Evolutionary conservation across 2,113 vertebrate genomes (phyloP).

Genomic region (Megaleporinus macrocephalus): DNA sequence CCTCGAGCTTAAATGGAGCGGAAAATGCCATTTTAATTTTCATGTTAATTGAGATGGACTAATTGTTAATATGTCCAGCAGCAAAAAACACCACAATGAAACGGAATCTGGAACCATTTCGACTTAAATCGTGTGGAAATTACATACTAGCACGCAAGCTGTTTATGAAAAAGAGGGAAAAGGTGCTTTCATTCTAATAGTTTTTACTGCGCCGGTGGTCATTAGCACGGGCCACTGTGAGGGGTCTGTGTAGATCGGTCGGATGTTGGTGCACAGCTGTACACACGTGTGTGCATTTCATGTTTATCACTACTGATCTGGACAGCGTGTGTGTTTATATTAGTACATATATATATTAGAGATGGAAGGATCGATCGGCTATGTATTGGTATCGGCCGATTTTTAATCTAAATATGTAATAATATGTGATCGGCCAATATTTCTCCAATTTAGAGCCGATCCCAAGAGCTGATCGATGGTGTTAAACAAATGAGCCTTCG

Average conservation of each 20-base stretch:
- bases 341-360: too few species aligned
- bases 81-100: constrained; percentile 72
- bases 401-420: too few species aligned
- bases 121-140: constrained; percentile 73
- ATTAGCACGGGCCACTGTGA: neutral
- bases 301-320: too few species aligned
- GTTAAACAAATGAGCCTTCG: too few species aligned
- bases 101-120: constrained; percentile 65
- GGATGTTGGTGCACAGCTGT: neutral
- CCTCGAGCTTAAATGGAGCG: constrained; percentile 92
- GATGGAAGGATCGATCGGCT: too few species aligned
- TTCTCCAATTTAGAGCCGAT: too few species aligned
- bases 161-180: neutral
- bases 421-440: too few species aligned
- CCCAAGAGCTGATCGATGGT: too few species aligned
- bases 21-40: constrained; percentile 98
- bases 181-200: neutral
- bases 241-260: neutral
- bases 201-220: too few species aligned
- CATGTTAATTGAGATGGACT: constrained; percentile 96
- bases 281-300: neutral
- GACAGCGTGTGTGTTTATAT: too few species aligned
- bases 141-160: constrained; percentile 51
- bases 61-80: constrained; percentile 89
- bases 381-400: too few species aligned